Evolutionary conservation across 2,113 vertebrate species (phyloP).

Genomic region (Progne subis): DNA sequence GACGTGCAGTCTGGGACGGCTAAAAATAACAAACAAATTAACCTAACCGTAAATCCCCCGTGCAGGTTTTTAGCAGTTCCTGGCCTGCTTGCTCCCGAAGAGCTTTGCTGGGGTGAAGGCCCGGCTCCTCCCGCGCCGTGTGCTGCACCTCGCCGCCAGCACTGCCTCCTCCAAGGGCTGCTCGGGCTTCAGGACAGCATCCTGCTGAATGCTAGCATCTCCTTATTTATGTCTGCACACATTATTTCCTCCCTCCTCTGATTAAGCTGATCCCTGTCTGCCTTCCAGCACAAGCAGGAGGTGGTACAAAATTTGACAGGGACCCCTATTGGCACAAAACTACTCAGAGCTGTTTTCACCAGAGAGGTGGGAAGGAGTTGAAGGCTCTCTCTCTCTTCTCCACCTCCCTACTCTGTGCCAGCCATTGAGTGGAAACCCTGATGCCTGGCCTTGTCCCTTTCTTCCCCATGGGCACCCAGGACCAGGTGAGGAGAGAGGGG

Average conservation of each 20-base stretch:
- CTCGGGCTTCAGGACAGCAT: background rate
- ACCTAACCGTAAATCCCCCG: background rate
- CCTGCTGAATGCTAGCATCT: background rate
- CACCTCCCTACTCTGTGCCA: background rate
- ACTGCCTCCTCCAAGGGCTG: background rate
- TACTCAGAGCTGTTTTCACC: background rate
- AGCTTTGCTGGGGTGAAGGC: background rate
- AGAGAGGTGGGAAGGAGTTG: background rate
- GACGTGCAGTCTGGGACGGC: background rate
- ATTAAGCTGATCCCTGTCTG: background rate
- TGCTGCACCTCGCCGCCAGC: background rate
- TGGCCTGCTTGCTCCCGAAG: background rate
- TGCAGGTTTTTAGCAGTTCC: background rate
- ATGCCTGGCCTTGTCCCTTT: background rate
- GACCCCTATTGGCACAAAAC: background rate
- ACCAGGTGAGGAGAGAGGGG: background rate
- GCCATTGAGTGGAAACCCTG: background rate
- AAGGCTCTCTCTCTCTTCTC: background rate
- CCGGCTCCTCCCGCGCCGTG: fast-evolving
- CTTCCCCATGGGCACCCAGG: background rate
- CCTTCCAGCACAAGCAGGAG: background rate
- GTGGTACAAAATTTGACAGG: background rate
- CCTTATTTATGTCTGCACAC: background rate
- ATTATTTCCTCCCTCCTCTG: background rate
- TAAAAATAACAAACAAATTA: constrained; percentile 1